These are phyloP conservation scores for Babyrousa celebensis DNA, from an alignment of 2,797 vertebrate genomes.

Conservation along the genomic window DNA sequence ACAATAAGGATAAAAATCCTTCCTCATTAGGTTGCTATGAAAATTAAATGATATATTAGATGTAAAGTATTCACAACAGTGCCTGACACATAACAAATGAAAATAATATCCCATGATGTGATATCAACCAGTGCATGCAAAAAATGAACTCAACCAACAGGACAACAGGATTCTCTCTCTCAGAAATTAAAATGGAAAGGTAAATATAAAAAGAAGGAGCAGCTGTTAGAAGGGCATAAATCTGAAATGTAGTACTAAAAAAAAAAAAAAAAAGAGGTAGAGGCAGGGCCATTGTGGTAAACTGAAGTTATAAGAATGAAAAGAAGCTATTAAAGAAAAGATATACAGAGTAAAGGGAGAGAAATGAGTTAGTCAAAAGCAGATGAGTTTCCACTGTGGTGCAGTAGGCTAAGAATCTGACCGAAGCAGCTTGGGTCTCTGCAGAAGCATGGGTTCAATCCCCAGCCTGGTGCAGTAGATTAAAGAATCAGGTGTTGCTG, in stretches of 20 bases:
- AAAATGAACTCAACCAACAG: slow-evolving; percentile 2
- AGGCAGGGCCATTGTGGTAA: not conserved
- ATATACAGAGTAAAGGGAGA: not conserved
- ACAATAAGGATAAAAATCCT: slow-evolving; percentile 19
- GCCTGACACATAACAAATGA: not conserved
- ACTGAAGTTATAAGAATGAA: not conserved
- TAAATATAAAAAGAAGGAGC: not conserved
- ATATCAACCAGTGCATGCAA: not conserved
- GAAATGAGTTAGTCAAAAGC: not conserved
- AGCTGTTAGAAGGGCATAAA: not conserved
- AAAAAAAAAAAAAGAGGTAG: not conserved
- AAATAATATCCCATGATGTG: not conserved
- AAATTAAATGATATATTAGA: not conserved
- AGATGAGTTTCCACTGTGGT: not conserved
- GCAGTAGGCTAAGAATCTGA: no score
- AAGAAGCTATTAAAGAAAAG: not conserved
- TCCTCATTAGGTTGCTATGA: not conserved
- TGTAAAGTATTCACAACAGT: not conserved
- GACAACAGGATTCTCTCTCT: not conserved
- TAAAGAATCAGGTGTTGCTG: no score
- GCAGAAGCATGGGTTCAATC: no score
- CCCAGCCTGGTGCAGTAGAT: no score
- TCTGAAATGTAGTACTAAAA: not conserved
- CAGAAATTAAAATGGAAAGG: not conserved
- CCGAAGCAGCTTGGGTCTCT: no score